Evolutionary conservation across 2,888 invertebrate genomes (phyloP).

Genomic region (Drosophila anomalipes): DNA sequence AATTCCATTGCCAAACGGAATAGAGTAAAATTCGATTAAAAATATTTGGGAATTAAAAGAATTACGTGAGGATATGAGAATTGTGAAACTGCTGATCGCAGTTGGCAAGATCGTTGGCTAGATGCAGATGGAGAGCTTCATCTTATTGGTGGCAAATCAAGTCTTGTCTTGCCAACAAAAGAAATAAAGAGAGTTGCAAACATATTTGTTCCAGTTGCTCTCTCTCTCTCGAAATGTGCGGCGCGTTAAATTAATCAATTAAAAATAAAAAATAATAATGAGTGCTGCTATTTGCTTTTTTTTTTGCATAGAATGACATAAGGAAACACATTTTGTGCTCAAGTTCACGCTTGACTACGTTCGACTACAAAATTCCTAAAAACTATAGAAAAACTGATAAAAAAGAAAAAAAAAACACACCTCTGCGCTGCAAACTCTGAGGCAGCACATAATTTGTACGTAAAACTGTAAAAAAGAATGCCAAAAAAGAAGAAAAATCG

Average conservation of each 20-base stretch:
- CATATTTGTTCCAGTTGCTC: not conserved
- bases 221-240: not conserved
- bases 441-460: slow-evolving; percentile 28
- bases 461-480: slow-evolving; percentile 20
- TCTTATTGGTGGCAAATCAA: not conserved
- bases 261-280: not conserved
- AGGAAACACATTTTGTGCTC: not conserved
- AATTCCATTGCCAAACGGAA: not conserved
- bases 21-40: not conserved
- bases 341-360: not conserved
- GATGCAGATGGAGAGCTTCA: not conserved
- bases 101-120: not conserved
- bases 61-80: not conserved
- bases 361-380: not conserved
- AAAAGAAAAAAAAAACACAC: not conserved
- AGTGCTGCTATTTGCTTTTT: not conserved
- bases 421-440: too few species aligned
- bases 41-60: not conserved
- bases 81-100: not conserved
- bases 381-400: not conserved
- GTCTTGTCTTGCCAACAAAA: not conserved
- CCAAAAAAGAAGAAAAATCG: slow-evolving; percentile 20
- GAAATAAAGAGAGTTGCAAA: not conserved
- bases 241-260: slow-evolving; percentile 1
- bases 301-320: not conserved